Percentiles rank a stretch among this genome's conserved stretches.
Evolutionary conservation across 2,797 vertebrate genomes (phyloP).

Genomic region (Xenopus petersii): DNA sequence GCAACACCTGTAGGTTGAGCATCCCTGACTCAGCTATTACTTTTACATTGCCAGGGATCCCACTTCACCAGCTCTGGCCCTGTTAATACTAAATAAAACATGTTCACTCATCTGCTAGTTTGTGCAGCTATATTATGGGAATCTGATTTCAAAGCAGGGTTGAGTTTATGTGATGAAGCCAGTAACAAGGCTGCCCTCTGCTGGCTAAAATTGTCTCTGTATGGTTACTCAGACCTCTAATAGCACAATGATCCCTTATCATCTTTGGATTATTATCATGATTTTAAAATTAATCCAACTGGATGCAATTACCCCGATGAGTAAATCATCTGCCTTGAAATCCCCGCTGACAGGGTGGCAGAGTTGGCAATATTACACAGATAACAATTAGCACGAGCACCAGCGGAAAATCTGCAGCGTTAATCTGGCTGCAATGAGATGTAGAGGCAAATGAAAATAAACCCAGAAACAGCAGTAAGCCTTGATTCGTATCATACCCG

Average conservation of each 20-base stretch:
- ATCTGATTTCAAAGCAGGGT: no score
- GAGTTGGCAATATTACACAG: neutral
- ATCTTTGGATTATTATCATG: slow-evolving; percentile 22
- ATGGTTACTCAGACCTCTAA: slow-evolving; percentile 5
- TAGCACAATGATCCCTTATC: slow-evolving; percentile 23
- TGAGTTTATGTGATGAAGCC: neutral
- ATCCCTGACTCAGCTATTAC: no score
- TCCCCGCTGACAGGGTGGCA: neutral
- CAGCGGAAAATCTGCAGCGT: neutral
- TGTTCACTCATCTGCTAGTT: no score
- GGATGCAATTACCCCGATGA: neutral
- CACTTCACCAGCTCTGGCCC: no score
- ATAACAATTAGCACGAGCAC: neutral
- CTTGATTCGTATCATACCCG: neutral
- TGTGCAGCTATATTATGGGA: no score
- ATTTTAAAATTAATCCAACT: slow-evolving; percentile 1
- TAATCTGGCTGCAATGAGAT: neutral
- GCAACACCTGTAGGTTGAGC: no score
- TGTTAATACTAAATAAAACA: no score
- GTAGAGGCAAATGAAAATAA: neutral
- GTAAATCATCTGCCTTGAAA: neutral
- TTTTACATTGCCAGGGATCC: no score
- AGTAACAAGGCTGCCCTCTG: slow-evolving; percentile 15
- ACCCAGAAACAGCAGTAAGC: neutral
- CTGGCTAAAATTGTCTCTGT: slow-evolving; percentile 14